Evolutionary conservation across 2,797 vertebrate genomes (phyloP).

Genomic region (Chrosomus eos): DNA sequence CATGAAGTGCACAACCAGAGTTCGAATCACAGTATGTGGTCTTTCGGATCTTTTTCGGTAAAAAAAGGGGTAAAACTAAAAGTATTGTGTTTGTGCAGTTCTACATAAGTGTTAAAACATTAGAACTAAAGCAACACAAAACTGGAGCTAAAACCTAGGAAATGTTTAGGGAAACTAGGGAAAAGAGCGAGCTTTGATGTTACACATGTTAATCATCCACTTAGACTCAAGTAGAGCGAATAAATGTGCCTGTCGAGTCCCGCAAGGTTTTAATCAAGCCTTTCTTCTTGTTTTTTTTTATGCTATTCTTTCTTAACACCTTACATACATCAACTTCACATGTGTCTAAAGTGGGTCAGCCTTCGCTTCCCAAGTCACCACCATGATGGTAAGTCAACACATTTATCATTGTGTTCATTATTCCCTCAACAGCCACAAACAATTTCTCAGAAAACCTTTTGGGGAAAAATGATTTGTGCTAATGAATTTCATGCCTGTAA

Average conservation of each 20-base stretch:
- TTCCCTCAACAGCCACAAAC: slow-evolving; percentile 70
- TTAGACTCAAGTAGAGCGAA: slow-evolving; percentile 56
- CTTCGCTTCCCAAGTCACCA: slow-evolving; percentile 54
- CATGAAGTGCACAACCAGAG: background rate
- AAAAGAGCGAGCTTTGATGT: background rate
- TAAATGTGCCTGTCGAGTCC: slow-evolving; percentile 55
- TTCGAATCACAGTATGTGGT: background rate
- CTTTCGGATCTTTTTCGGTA: accelerated
- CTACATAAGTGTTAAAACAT: background rate
- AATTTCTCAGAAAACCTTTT: slow-evolving; percentile 52
- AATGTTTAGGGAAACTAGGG: slow-evolving; percentile 27
- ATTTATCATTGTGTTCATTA: slow-evolving; percentile 76
- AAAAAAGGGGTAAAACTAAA: background rate
- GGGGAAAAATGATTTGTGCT: slow-evolving; percentile 35
- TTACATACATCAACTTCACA: slow-evolving; percentile 74
- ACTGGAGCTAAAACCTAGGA: background rate
- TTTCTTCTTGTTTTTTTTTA: slow-evolving; percentile 12
- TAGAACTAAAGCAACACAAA: background rate
- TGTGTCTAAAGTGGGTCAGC: slow-evolving; percentile 75
- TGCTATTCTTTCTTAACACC: slow-evolving; percentile 53
- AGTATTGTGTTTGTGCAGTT: background rate
- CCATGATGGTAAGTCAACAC: slow-evolving; percentile 67
- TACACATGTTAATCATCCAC: slow-evolving; percentile 59
- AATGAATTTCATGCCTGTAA: slow-evolving; percentile 1
- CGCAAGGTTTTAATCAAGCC: slow-evolving; percentile 47